Base-by-base conservation (phyloP, 2,113 vertebrate genomes). In the Myrmecophaga tridactyla region DNA sequence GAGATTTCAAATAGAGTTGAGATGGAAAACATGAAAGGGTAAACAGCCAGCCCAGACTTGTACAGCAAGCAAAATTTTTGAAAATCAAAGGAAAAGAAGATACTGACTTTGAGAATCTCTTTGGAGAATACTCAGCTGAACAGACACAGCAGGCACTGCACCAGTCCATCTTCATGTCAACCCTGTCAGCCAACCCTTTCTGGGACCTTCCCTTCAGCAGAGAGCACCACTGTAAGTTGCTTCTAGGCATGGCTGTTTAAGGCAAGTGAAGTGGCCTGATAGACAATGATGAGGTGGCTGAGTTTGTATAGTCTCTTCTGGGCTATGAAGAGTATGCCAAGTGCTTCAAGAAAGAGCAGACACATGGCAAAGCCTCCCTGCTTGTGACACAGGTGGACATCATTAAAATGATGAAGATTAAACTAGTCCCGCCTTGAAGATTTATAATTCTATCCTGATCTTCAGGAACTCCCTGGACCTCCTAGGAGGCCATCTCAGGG, bases 381-480 rank as follows among this genome's bases (percentile, higher is more conserved):
- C 99, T 99, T 46, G 99, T 99, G 87, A 99, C 99, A 36, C 99
- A 99, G 96, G 97, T 94, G 0, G 99, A 99, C 98, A 99, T 99
- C 0, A 98, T 99, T 69, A 99, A 99, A 98, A 99, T 99, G 86
- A 98, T 99, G 92, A 98, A 98, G 89, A 99, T 99, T 97, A 99
- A 99, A 95, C 98, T 99, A 99, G 99, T 21, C 99, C 99, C 7
- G 99, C 99, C 43, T 98, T 99, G 92, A 99, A 99, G 98, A 99
- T 99, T 94, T 99, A 99, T 97, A 99, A 99, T 29, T 99, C 99
- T 93, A 99, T 99, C 93, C 98, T 99, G 84, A 99, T 99, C 99
- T 98, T 99, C 97, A 99, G 94, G 72, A n/a, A 17, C 67, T 92
- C 89, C 81, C 77, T 46, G 89, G 56, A 97, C 53, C 58, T 94